Evolutionary conservation across 2,888 invertebrate genomes (phyloP), one percentile per base, ranked within the genome.

Genomic region (Oscheius sp.): DNA sequence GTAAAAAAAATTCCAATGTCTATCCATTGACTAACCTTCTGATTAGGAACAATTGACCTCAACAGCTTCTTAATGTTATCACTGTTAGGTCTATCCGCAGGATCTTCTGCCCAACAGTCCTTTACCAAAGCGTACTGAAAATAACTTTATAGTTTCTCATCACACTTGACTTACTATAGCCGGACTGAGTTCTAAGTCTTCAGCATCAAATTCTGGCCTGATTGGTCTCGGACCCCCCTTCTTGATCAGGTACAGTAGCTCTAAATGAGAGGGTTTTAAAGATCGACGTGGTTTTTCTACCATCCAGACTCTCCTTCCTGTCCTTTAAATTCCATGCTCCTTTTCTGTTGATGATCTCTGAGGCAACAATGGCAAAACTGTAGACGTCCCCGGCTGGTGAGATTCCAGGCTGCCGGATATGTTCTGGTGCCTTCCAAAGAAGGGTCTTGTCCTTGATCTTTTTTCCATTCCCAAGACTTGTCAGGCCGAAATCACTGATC

Each of bases 341-440:
- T 57, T 87, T 86, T 55, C 85, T 58, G 57, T 85, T 87, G 42
- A 87, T 59, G 51, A 87, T 73, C 63, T 87, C 87, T 42, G 85
- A 84, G 32, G 83, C 79, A 50, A 88, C 83, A 21, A 87, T 85
- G 11, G 85, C 84, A 73, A 87, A 84, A 13, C 85, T 84, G 75
- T 85, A 87, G 32, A 88, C 77, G 70, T 87, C 87, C 10, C 85
- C 87, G 29, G 84, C 73, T 74, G 79, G 76, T 2, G 83, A 83
- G 9, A 81, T 74, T 55, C 76, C 70, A 9, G 79, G 79, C 47
- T 76, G 77, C 9, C 75, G 76, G 1, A 86, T 74, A 32, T 84
- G 78, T 75, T 87, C 87, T 4, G 87, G 87, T 1, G 87, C 85
- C 55, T 76, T 78, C 87, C 87, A 87, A 21, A 87, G 70, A 10